A percentile compares a stretch with the other conserved stretches of the same genome.
Conservation (phyloP, 2,888 invertebrate species). For the Hydriomena furcata region DNA sequence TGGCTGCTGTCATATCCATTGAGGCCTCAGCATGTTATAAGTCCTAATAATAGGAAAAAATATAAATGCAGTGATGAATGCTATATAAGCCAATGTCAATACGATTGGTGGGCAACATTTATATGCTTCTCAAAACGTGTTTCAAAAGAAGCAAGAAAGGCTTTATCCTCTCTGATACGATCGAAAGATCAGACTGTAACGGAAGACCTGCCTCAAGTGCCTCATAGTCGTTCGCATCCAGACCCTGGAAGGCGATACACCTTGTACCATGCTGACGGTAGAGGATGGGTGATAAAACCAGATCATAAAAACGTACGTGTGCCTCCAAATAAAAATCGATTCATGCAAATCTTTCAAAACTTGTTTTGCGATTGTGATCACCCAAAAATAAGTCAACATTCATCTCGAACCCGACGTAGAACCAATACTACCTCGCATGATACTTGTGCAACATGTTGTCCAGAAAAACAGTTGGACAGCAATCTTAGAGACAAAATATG, state of each 20-base stretch:
- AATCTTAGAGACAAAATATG: background rate
- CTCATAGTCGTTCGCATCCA: constrained; percentile 29
- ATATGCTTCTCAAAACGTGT: background rate
- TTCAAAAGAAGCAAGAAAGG: background rate
- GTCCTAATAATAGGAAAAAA: background rate
- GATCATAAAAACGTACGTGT: constrained; percentile 1
- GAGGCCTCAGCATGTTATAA: constrained; percentile 1
- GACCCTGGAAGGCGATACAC: constrained; percentile 45
- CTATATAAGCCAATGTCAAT: background rate
- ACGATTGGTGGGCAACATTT: background rate
- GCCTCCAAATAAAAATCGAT: constrained; percentile 4
- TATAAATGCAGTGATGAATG: constrained; percentile 1
- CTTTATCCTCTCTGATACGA: background rate
- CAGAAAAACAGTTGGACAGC: background rate
- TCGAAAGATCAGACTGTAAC: background rate
- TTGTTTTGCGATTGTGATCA: constrained; percentile 10
- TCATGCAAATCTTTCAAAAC: constrained; percentile 18
- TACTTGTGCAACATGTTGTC: background rate
- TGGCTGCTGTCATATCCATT: constrained; percentile 12
- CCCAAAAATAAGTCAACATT: background rate
- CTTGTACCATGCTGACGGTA: constrained; percentile 40
- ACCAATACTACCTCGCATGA: background rate
- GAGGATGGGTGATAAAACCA: constrained; percentile 57
- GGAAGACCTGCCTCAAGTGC: background rate
- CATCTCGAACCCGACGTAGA: background rate